Evolutionary conservation across 1,140 invertebrate genomes (phyloP).

Genomic region (Meteorus sp.): DNA sequence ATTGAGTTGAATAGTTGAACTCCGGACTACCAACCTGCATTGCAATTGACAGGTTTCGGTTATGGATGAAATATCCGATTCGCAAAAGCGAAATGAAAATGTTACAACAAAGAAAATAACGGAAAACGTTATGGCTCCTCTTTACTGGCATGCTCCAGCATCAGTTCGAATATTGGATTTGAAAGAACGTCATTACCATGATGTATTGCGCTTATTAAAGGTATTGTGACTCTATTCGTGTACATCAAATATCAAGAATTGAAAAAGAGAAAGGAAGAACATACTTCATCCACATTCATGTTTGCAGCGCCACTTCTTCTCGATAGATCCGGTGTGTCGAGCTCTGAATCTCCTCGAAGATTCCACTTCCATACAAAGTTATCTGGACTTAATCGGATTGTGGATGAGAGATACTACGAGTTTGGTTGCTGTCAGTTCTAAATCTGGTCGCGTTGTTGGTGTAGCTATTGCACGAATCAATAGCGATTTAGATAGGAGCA

Average conservation of each 20-base stretch:
- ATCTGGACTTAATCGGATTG: slow-evolving; percentile 56
- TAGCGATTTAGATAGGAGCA: slow-evolving; percentile 33
- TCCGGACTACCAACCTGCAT: no score
- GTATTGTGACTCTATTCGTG: slow-evolving; percentile 41
- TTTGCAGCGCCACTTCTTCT: slow-evolving; percentile 57
- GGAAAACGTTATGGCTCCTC: slow-evolving; percentile 59
- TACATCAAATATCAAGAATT: background rate
- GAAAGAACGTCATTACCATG: slow-evolving; percentile 60
- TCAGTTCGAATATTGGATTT: slow-evolving; percentile 64
- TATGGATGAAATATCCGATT: background rate
- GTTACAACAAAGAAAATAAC: slow-evolving; percentile 26
- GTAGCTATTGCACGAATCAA: slow-evolving; percentile 58
- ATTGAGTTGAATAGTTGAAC: no score
- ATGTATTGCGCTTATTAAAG: slow-evolving; percentile 61
- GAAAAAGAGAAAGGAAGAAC: background rate
- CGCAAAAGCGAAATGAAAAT: no score
- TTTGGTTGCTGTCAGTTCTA: slow-evolving; percentile 62
- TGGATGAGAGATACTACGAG: slow-evolving; percentile 68
- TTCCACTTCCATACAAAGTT: slow-evolving; percentile 57
- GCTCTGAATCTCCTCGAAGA: slow-evolving; percentile 57
- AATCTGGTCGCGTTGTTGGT: slow-evolving; percentile 58
- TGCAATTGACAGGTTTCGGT: background rate
- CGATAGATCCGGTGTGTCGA: slow-evolving; percentile 56
- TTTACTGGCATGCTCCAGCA: slow-evolving; percentile 61
- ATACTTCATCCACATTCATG: background rate